A percentile compares a stretch with the other conserved stretches of the same genome.
These are phyloP conservation scores for Heliconius hewitsoni DNA, from an alignment of 1,140 invertebrate genomes.

Conservation along the genomic window DNA sequence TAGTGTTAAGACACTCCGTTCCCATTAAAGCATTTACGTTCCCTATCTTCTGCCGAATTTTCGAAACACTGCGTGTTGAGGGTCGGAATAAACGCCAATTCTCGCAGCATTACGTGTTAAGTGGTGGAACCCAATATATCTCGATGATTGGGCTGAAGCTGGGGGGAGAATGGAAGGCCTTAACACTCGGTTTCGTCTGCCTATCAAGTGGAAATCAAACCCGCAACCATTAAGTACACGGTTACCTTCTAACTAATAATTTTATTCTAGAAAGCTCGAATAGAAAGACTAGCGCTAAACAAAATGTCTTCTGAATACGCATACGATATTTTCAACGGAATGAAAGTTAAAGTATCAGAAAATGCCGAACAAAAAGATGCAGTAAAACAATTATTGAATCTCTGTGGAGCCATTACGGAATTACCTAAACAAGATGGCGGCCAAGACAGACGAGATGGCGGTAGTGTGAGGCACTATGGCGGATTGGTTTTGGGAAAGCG, in stretches of 20 bases:
- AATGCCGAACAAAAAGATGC: conserved; percentile 54
- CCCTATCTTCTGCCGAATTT: too few species aligned
- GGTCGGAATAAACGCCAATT: too few species aligned
- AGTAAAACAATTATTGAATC: conserved; percentile 49
- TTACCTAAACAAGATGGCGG: conserved; percentile 21
- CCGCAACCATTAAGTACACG: too few species aligned
- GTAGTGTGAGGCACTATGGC: conserved; percentile 30
- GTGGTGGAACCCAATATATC: too few species aligned
- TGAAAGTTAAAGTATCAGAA: conserved; percentile 46
- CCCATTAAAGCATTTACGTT: too few species aligned
- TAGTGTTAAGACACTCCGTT: too few species aligned
- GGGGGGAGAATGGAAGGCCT: not conserved
- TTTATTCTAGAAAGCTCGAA: conserved; percentile 59
- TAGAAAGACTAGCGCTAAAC: conserved; percentile 56
- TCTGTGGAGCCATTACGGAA: conserved; percentile 58
- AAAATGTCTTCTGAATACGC: conserved; percentile 54
- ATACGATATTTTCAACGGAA: conserved; percentile 61
- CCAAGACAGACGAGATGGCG: conserved; percentile 27
- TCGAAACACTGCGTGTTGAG: too few species aligned
- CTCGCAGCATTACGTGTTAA: too few species aligned
- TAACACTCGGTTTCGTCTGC: not conserved
- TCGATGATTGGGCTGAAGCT: too few species aligned
- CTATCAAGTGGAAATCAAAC: not conserved
- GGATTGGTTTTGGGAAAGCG: conserved; percentile 18
- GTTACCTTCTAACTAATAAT: conserved; percentile 17